phyloP scores from a whole-genome alignment of 2,797 vertebrate genomes.

The Chaunax sp. region DNA sequence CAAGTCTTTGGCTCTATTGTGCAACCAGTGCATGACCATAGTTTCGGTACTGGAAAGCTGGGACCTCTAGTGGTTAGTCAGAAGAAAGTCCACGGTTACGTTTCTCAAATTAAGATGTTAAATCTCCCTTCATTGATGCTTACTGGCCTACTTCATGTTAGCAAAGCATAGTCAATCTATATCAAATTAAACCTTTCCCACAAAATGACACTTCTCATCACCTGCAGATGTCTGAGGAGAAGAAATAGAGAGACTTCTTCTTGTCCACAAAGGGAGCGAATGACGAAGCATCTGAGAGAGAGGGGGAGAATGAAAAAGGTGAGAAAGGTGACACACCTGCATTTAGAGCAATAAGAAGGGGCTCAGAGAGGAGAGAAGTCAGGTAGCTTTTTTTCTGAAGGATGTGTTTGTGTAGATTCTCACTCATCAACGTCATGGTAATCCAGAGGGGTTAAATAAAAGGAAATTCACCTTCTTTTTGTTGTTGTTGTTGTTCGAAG shows the following conservation, averaged over 20 bases:
- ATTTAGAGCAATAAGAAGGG: neutral
- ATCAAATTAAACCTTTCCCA: neutral
- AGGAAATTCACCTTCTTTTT: too few relatives aligned
- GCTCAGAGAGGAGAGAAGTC: neutral
- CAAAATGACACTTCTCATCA: constrained; percentile 62
- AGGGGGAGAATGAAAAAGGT: neutral
- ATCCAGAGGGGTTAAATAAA: too few relatives aligned
- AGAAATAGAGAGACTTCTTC: constrained; percentile 84
- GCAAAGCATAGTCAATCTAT: neutral
- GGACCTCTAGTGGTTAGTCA: constrained; percentile 70
- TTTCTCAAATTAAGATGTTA: neutral
- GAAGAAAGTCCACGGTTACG: constrained; percentile 21
- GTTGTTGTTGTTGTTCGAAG: too few relatives aligned
- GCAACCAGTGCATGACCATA: neutral
- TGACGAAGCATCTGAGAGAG: constrained; percentile 88
- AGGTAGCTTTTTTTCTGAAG: too few relatives aligned
- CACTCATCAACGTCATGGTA: too few relatives aligned
- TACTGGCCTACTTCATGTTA: neutral
- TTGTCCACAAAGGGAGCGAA: constrained; percentile 91
- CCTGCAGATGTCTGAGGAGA: constrained; percentile 97
- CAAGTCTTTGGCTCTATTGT: neutral
- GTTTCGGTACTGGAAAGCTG: constrained; percentile 32
- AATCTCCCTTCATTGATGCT: neutral
- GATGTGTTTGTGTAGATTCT: too few relatives aligned
- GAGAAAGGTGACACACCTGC: neutral